A percentile compares a stretch with the other conserved stretches of the same genome.
Evolutionary conservation across 1,140 invertebrate genomes (phyloP).

Genomic region (Ceratina australensis): DNA sequence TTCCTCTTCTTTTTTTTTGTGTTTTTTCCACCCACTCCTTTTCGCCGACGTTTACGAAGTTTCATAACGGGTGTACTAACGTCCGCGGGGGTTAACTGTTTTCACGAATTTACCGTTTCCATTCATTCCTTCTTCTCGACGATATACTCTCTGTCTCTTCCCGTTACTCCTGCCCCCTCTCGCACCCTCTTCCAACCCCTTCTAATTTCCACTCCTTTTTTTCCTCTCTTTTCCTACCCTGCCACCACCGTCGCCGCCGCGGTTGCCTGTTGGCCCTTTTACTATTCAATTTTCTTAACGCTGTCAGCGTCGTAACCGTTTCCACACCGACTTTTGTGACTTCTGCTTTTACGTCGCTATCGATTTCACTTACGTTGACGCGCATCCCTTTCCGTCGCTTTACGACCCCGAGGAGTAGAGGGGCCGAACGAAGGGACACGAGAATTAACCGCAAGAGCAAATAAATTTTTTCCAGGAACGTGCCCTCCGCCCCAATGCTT

Average conservation of each 20-base stretch:
- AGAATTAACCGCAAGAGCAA: constrained; percentile 19
- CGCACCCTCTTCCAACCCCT: too few species aligned
- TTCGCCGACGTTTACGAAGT: constrained; percentile 56
- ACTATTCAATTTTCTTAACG: constrained; percentile 43
- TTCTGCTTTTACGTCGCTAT: constrained; percentile 26
- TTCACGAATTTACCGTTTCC: constrained; percentile 42
- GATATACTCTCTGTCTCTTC: neutral
- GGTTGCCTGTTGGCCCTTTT: neutral
- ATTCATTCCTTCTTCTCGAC: constrained; percentile 1
- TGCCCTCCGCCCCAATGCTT: too few species aligned
- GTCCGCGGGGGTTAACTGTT: constrained; percentile 39
- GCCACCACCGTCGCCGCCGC: too few species aligned
- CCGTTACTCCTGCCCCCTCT: neutral
- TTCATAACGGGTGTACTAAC: constrained; percentile 44
- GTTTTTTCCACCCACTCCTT: constrained; percentile 26
- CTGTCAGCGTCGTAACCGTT: constrained; percentile 11
- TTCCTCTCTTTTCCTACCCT: neutral
- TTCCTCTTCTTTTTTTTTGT: neutral
- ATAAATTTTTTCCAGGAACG: constrained; percentile 10
- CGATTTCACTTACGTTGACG: constrained; percentile 39
- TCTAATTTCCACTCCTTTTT: neutral
- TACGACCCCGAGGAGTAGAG: constrained; percentile 22
- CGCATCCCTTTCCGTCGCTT: constrained; percentile 28
- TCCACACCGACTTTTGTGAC: neutral
- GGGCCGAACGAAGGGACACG: neutral